phyloP scores from a whole-genome alignment of 2,888 invertebrate genomes.

The Dioctria rufipes region DNA sequence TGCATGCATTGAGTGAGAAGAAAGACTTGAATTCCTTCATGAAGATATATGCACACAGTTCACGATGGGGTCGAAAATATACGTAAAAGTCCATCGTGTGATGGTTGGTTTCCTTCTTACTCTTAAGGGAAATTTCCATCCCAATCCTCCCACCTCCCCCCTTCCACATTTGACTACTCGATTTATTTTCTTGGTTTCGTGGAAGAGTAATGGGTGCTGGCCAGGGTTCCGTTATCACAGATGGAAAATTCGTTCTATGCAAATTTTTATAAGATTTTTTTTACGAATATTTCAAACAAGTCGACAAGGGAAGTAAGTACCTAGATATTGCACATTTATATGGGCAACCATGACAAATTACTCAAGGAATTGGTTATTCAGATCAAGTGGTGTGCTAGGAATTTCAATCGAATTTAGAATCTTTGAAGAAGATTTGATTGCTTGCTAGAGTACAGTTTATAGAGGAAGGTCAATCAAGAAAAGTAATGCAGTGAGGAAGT shows the following conservation, averaged over 20 bases:
- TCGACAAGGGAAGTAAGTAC: background rate
- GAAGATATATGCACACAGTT: constrained; percentile 5
- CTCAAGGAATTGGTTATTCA: background rate
- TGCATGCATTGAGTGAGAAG: constrained; percentile 6
- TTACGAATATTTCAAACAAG: background rate
- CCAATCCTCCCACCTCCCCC: background rate
- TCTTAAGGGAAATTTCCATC: background rate
- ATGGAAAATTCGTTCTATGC: constrained; percentile 1
- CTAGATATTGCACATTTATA: background rate
- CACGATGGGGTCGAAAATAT: background rate
- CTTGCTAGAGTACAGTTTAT: no score
- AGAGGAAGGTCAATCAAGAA: no score
- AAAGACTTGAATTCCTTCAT: constrained; percentile 6
- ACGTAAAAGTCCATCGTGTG: background rate
- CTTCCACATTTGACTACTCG: background rate
- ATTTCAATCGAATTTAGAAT: background rate
- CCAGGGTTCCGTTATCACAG: constrained; percentile 3
- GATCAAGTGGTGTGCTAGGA: background rate
- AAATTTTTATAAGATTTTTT: constrained; percentile 11
- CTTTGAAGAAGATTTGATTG: no score
- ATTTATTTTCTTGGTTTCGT: constrained; percentile 10
- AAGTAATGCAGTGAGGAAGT: no score
- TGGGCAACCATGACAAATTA: background rate
- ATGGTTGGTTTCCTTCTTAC: background rate
- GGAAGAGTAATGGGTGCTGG: background rate